These are phyloP conservation scores for Mormyrus hasselquistii DNA, from an alignment of 2,797 vertebrate genomes.

Conservation along the genomic window DNA sequence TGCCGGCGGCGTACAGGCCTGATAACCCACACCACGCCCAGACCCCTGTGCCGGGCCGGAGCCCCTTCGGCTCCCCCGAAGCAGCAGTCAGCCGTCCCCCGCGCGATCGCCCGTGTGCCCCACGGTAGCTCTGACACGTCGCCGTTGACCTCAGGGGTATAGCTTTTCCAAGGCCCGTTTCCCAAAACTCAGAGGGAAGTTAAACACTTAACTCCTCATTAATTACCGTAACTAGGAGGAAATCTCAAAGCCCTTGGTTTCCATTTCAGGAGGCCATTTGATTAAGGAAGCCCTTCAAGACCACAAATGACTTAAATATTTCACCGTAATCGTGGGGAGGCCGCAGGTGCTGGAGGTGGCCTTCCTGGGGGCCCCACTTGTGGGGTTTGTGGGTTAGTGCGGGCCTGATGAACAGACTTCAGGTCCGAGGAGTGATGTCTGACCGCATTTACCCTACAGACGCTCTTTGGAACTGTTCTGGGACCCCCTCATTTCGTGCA, in stretches of 20 bases:
- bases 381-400: not conserved
- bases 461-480: no score
- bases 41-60: not conserved
- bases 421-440: not conserved
- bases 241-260: not conserved
- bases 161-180: not conserved
- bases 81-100: no score
- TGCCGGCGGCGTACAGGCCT: no score
- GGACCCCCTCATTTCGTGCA: not conserved
- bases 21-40: not conserved
- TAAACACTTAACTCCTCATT: not conserved
- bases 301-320: constrained; percentile 21
- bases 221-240: not conserved
- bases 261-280: not conserved
- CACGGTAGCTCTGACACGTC: not conserved
- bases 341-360: not conserved
- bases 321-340: not conserved
- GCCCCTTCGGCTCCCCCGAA: not conserved
- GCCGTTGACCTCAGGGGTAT: not conserved
- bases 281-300: constrained; percentile 22
- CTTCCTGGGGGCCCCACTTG: not conserved
- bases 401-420: not conserved
- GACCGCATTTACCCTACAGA: not conserved
- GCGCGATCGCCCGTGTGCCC: not conserved
- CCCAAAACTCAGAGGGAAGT: not conserved